phyloP scores from a whole-genome alignment of 1,140 invertebrate species.

The Argopecten irradians region DNA sequence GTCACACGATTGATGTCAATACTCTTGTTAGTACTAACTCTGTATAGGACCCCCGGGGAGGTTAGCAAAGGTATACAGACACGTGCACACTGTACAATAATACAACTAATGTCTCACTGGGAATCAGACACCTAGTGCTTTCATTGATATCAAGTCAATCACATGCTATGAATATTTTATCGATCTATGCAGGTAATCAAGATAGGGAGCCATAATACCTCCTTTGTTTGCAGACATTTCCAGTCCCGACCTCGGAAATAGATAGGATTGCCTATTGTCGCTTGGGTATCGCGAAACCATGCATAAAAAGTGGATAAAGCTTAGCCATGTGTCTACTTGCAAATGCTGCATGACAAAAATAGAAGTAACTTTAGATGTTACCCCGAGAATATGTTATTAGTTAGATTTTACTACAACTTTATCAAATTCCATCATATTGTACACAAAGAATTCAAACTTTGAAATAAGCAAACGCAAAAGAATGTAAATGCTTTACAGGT shows the following conservation, averaged over 20 bases:
- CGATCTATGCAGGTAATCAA: neutral
- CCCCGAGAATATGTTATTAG: neutral
- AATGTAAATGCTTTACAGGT: too few species aligned
- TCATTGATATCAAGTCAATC: conserved; percentile 3
- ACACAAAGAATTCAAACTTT: too few species aligned
- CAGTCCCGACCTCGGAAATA: conserved; percentile 6
- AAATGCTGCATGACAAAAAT: neutral
- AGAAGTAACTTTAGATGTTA: neutral
- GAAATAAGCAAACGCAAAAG: too few species aligned
- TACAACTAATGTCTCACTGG: neutral
- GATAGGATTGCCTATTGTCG: neutral
- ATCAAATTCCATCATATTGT: too few species aligned
- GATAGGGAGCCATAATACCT: neutral
- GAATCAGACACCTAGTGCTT: neutral
- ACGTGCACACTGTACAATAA: neutral
- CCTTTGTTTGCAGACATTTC: conserved; percentile 8
- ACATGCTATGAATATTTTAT: conserved; percentile 23
- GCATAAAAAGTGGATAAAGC: conserved; percentile 13
- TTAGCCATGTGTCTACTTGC: neutral
- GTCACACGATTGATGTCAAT: neutral
- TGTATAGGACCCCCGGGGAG: neutral
- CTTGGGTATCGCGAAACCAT: neutral
- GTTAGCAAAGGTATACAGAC: neutral
- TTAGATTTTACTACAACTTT: too few species aligned
- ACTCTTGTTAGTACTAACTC: neutral